Evolutionary conservation across 2,888 invertebrate species (phyloP).

Genomic region (Agonopterix subpropinquella): DNA sequence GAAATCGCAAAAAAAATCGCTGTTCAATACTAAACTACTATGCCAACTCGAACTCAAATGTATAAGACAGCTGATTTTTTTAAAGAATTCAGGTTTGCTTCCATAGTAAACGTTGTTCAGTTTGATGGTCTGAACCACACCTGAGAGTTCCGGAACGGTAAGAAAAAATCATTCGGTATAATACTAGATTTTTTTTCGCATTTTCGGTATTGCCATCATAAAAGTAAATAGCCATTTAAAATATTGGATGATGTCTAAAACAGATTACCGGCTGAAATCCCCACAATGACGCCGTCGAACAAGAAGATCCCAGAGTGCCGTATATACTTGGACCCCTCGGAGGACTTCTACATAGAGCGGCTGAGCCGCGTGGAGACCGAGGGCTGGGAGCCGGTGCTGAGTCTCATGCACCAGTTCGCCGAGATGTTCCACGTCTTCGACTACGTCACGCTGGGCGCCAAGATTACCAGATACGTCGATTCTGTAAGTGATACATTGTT

Average conservation of each 20-base stretch:
- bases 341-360: conserved; percentile 47
- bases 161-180: no score
- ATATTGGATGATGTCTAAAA: conserved; percentile 3
- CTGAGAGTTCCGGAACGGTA: no score
- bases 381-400: conserved; percentile 45
- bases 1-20: no score
- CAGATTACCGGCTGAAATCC: conserved; percentile 42
- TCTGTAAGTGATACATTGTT: conserved; percentile 40
- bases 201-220: no score
- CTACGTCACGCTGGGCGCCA: conserved; percentile 43
- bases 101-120: no score
- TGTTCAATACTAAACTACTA: no score
- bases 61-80: no score
- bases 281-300: conserved; percentile 26
- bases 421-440: conserved; percentile 47
- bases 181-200: no score
- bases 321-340: conserved; percentile 21
- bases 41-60: no score
- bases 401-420: conserved; percentile 48
- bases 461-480: conserved; percentile 54
- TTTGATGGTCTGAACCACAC: no score
- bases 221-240: no score
- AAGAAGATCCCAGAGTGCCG: conserved; percentile 52
- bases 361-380: conserved; percentile 32
- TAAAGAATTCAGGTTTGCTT: no score